Percentiles rank a stretch among this genome's conserved stretches.
phyloP scores from a whole-genome alignment of 2,113 vertebrate genomes.

The Piaya cayana region DNA sequence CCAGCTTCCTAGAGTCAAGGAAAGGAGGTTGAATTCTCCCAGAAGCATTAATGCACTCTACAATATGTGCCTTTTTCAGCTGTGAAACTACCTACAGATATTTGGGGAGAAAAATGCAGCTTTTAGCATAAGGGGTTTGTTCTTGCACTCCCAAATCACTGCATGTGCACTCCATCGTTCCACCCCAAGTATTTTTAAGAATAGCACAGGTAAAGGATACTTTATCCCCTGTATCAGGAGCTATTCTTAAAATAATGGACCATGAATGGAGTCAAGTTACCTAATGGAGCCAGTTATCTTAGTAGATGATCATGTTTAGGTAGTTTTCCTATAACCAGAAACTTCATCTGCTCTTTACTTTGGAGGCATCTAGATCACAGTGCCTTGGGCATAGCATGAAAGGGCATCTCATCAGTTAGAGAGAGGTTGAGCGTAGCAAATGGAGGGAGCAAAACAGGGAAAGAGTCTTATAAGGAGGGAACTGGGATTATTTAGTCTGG shows the following conservation, averaged over 20 bases:
- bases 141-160: background rate
- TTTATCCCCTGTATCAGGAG: background rate
- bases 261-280: background rate
- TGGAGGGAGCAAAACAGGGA: background rate
- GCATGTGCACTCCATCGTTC: background rate
- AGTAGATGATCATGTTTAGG: background rate
- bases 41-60: background rate
- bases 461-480: too few species aligned
- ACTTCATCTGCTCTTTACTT: background rate
- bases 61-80: background rate
- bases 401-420: background rate
- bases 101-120: fast-evolving
- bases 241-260: conserved; percentile 6
- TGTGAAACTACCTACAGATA: background rate
- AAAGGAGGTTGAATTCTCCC: background rate
- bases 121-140: background rate
- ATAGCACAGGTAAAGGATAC: background rate
- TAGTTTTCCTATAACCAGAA: background rate
- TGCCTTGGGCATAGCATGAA: background rate
- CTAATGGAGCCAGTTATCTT: background rate
- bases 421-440: background rate
- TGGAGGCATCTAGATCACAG: background rate
- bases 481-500: too few species aligned
- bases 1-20: background rate
- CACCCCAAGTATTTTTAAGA: background rate